These are phyloP conservation scores for Calyptomena viridis DNA, from an alignment of 2,113 vertebrate species.

Conservation along the genomic window DNA sequence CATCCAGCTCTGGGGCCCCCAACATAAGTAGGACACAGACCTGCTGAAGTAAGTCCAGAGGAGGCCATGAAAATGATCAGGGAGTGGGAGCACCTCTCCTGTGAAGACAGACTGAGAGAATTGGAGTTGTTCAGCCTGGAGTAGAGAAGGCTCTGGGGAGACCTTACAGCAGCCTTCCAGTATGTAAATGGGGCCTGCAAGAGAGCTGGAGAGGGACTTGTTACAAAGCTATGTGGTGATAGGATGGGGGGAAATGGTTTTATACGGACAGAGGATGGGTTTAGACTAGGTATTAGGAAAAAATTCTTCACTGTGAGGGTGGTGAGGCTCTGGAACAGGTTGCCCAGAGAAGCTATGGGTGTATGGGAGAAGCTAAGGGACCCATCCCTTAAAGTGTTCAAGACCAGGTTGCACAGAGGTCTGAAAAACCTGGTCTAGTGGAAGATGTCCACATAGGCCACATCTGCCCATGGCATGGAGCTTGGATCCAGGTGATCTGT, in stretches of 20 bases:
- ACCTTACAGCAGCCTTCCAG: neutral
- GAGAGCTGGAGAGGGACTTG: neutral
- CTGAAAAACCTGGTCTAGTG: neutral
- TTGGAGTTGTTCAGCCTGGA: neutral
- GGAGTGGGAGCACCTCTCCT: neutral
- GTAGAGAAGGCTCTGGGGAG: neutral
- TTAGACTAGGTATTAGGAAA: neutral
- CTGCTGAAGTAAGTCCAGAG: neutral
- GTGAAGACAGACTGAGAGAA: neutral
- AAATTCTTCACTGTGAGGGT: neutral
- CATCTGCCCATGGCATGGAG: neutral
- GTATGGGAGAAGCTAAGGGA: too few species aligned
- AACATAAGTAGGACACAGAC: neutral
- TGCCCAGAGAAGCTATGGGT: neutral
- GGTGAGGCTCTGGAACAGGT: neutral
- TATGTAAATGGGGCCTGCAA: neutral
- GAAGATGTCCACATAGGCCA: neutral
- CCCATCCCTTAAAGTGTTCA: neutral
- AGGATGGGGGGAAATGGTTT: neutral
- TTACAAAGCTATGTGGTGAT: too few species aligned
- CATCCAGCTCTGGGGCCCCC: neutral
- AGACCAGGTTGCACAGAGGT: neutral
- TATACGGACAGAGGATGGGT: neutral
- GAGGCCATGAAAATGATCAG: neutral
- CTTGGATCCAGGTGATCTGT: neutral